phyloP scores from a whole-genome alignment of 2,113 vertebrate genomes.

The Meriones unguiculatus region DNA sequence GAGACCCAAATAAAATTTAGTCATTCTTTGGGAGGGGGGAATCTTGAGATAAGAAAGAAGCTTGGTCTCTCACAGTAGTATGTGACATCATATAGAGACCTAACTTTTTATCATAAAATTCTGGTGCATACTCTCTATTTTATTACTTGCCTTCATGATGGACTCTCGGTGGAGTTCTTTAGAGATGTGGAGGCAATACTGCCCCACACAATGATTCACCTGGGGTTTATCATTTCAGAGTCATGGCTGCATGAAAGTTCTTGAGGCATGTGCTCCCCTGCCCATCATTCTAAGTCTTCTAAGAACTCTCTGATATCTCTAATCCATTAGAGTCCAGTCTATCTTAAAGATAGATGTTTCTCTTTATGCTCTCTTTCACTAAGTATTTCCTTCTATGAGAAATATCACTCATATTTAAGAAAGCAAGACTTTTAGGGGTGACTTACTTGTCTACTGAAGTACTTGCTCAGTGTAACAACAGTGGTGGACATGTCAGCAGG shows the following conservation, averaged over 20 bases:
- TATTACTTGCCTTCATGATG: background rate
- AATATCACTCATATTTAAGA: background rate
- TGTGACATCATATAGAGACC: background rate
- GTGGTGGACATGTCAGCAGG: too few species aligned
- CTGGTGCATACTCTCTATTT: background rate
- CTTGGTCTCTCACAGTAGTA: background rate
- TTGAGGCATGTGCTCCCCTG: background rate
- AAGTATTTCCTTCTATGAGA: background rate
- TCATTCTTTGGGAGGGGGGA: background rate
- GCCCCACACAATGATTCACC: background rate
- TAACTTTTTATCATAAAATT: background rate
- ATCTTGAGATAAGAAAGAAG: background rate
- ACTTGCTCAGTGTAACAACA: background rate
- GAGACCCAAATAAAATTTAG: background rate
- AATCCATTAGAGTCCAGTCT: background rate
- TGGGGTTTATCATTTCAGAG: background rate
- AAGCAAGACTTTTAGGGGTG: background rate
- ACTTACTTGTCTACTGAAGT: background rate
- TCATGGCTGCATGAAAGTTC: background rate
- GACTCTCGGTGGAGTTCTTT: background rate
- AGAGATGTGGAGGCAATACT: background rate
- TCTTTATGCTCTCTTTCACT: background rate
- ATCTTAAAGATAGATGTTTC: background rate
- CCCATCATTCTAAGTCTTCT: background rate
- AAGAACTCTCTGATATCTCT: background rate